Evolutionary conservation across 1,140 invertebrate species (phyloP).

Genomic region (Samia ricini): DNA sequence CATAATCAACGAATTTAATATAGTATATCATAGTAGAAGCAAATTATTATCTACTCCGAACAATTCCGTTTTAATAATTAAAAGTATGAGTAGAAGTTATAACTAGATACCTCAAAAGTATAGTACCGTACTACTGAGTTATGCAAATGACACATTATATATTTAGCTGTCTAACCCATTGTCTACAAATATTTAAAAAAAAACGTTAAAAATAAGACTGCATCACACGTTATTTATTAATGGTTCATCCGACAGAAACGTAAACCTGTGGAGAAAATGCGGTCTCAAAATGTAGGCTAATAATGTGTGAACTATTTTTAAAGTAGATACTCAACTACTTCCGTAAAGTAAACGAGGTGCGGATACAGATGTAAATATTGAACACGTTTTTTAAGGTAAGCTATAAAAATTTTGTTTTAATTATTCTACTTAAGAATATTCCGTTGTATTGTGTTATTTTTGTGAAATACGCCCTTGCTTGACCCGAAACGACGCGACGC

Average conservation of each 20-base stretch:
- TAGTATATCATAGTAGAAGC: too few species aligned
- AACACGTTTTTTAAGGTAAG: conserved; percentile 16
- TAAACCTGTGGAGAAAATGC: conserved; percentile 12
- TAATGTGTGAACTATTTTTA: conserved; percentile 39
- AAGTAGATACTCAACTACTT: conserved; percentile 19
- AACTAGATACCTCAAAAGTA: too few species aligned
- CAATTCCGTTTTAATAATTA: too few species aligned
- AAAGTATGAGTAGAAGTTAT: too few species aligned
- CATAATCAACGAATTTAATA: too few species aligned
- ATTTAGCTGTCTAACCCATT: background rate
- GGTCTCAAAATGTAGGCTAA: conserved; percentile 34
- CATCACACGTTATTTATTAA: background rate
- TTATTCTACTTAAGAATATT: background rate
- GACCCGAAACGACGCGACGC: conserved; percentile 10
- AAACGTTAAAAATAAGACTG: background rate
- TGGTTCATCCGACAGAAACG: conserved; percentile 1
- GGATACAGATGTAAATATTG: conserved; percentile 28
- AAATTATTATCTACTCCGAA: too few species aligned
- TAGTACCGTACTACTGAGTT: too few species aligned
- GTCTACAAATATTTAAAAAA: background rate
- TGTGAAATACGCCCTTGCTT: conserved; percentile 7
- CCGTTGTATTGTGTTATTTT: conserved; percentile 5
- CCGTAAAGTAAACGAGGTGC: conserved; percentile 22
- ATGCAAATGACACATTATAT: background rate
- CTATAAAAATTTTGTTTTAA: background rate